Base-by-base conservation (phyloP, 1,140 invertebrate genomes). In the Aphaenogaster floridana region DNA sequence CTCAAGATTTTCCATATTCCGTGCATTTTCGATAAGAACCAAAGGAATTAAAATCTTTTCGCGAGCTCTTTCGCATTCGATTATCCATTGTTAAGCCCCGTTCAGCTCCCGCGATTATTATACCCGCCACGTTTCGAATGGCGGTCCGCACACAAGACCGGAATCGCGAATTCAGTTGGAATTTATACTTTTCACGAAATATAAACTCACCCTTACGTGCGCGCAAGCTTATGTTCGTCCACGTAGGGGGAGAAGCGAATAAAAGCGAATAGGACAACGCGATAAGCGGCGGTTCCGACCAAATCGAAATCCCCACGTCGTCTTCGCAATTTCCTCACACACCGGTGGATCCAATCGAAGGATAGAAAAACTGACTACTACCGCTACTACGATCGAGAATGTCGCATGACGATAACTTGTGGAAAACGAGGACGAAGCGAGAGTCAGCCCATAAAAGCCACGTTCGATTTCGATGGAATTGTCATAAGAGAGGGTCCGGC, bases 121-220 rank as follows among this genome's bases (percentile, higher is more conserved):
- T 84, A 84, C 69, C 13, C 77, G 88, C 71, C 88, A 89, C 88
- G 83, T 89, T 89, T 86, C 69, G 36, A 85, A 89, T 17, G 61
- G 77, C 57, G 59, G 28, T 42, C 72, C n/a, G 54, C 15, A 76
- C 34, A 42, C 83, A 64, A 80, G 64, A 69, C 48, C 57, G 74
- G 42, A 45, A 59, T 61, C 61, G 21, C 34, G 52, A 61, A 57
- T 63, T 54, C 2, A 9, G 28, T 17, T 63, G 28, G 66, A 63
- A 89, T 89, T 89, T 89, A 89, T 89, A 86, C 57, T 68, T 15
- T 17, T 69, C 50, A 39, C 54, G 34, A 88, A 48, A 88, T 52
- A 77, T 89, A 79, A 89, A 74, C 59, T 66, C 54, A 74, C 50
- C 48, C 87, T 54, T 72, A 83, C 66, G 69, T 15, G 64, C 64